Evolutionary conservation across 2,888 invertebrate species (phyloP).

Genomic region (Drosophila fulvimacula): DNA sequence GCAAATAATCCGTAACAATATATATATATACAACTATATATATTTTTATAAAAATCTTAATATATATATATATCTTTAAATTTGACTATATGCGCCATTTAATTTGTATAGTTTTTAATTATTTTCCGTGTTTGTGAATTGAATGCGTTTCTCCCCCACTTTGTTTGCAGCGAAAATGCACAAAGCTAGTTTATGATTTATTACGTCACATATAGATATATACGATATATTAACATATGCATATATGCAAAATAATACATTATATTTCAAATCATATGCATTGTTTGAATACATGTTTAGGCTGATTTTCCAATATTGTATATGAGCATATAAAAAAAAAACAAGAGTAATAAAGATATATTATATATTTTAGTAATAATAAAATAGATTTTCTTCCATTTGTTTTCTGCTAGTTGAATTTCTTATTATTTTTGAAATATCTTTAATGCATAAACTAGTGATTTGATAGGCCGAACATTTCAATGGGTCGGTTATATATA

Average conservation of each 20-base stretch:
- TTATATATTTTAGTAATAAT: constrained; percentile 46
- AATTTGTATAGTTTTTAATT: constrained; percentile 60
- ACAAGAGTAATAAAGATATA: constrained; percentile 54
- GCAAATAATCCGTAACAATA: not conserved
- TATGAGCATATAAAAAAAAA: constrained; percentile 44
- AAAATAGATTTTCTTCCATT: constrained; percentile 11
- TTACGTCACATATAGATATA: constrained; percentile 28
- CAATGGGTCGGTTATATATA: not conserved
- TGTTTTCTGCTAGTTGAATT: constrained; percentile 3
- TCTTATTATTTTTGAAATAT: constrained; percentile 1
- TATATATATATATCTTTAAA: constrained; percentile 25
- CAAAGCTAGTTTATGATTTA: constrained; percentile 33
- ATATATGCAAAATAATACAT: constrained; percentile 19
- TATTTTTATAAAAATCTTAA: not conserved
- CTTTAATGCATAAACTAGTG: constrained; percentile 29
- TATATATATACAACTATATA: constrained; percentile 8
- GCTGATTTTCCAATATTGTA: constrained; percentile 56
- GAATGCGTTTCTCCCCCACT: constrained; percentile 22
- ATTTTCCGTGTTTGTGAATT: constrained; percentile 51
- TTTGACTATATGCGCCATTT: constrained; percentile 61
- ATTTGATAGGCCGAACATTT: constrained; percentile 36
- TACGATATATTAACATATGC: constrained; percentile 15
- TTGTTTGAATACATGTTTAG: constrained; percentile 48
- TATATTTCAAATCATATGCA: constrained; percentile 21
- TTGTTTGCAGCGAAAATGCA: constrained; percentile 33